Conservation (phyloP, 1,140 invertebrate genomes). For the Gryllus bimaculatus region DNA sequence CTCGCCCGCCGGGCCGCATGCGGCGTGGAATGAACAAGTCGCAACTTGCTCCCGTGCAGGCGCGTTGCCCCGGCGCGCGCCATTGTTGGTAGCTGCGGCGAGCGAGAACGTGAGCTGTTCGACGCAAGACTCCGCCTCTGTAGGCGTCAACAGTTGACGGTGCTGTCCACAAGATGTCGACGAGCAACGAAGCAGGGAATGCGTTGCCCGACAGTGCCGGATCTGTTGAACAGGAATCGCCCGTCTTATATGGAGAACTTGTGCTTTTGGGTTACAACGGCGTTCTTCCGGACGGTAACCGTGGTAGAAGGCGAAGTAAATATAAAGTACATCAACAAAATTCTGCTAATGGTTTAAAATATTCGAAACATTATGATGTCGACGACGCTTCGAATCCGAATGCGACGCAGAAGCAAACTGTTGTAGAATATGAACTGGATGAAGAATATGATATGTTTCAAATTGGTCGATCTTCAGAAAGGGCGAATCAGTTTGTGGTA, state of each 20-base stretch:
- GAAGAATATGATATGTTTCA: constrained; percentile 97
- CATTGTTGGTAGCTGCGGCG: too few relatives aligned
- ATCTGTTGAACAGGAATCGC: constrained; percentile 47
- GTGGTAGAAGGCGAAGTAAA: constrained; percentile 84
- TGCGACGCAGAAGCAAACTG: constrained; percentile 38
- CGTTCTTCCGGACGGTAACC: constrained; percentile 81
- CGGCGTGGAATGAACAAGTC: too few relatives aligned
- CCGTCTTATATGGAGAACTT: constrained; percentile 83
- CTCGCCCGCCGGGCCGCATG: too few relatives aligned
- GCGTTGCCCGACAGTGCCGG: too few relatives aligned
- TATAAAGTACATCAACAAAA: constrained; percentile 61
- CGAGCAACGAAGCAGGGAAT: too few relatives aligned
- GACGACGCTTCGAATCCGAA: neutral
- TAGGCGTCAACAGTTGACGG: too few relatives aligned
- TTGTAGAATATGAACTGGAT: constrained; percentile 93
- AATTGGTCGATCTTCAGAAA: constrained; percentile 94
- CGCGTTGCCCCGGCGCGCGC: too few relatives aligned
- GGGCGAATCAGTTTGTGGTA: constrained; percentile 97
- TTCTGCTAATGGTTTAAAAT: neutral
- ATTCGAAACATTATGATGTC: neutral
- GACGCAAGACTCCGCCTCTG: too few relatives aligned
- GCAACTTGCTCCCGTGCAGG: too few relatives aligned
- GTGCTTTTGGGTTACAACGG: constrained; percentile 94
- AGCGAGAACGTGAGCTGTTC: too few relatives aligned
- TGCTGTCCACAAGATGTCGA: too few relatives aligned